Evolutionary conservation across 2,797 vertebrate genomes (phyloP), one percentile per base, ranked within the genome.

Genomic region (Rhynchotus rufescens): DNA sequence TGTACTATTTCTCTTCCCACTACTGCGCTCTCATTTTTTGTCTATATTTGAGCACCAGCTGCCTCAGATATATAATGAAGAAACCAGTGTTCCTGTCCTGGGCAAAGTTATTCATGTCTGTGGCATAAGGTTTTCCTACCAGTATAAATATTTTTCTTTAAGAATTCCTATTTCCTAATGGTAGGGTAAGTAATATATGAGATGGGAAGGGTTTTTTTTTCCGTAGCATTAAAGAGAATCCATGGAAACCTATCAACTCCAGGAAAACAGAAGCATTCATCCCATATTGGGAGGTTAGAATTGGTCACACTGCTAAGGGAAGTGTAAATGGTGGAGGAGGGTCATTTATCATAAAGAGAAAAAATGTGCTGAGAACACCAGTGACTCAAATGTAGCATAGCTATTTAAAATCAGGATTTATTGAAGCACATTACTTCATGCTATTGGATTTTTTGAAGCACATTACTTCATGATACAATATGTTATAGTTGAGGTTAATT

Each of bases 361-460:
- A 67, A 83, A 71, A 65, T 80, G 56, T 78, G 60, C 84, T 87
- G 84, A 81, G 84, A 93, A 45, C 57, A 42, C 5, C 0, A 73
- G 62, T 92, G 86, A 88, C 82, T 93, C 90, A 86, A 64, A 30
- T 12, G 40, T 49, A 72, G 42, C 71, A 32, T 69, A 91, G 44
- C 79, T 93, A 9, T 76, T 76, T 91, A 61, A 91, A 84, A 38
- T 13, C 44, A 54, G 0, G 6, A 34, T 80, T n/a, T 49, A 76
- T 75, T 86, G 76, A 78, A 91, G 72, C 66, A 15, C 44, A 23
- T 44, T 5, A 54, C 32, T 34, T 42, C 32, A 22, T 42, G n/a
- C 66, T 22, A 21, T 36, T 22, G 23, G 49, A 25, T 51, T 51
- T 51, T 25, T 14, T 25, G 49, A 25, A 51, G 49, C 49, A 51